Base-by-base conservation (phyloP, 2,113 vertebrate genomes). In the Chaetorhynchus papuensis region DNA sequence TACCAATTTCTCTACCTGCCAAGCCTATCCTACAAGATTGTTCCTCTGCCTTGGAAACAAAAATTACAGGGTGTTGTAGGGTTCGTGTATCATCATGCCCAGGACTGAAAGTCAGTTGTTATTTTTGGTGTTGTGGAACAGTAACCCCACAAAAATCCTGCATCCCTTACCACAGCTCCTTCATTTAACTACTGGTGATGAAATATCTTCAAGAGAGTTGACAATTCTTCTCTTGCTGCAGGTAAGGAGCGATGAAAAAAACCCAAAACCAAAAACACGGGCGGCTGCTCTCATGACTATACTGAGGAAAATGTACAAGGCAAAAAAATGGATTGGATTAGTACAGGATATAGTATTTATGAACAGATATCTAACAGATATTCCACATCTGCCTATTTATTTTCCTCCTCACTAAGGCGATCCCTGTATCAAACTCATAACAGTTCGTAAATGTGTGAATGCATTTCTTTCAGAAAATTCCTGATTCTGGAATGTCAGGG, bases 181-280 rank as follows among this genome's bases (percentile, higher is more conserved):
- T 44, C 63, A 47, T 22, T 69, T 47, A 70, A 61, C 37, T 66
- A 20, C 41, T 31, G 24, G 4, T 33, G 7, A 42, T 45, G 35
- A 74, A 60, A 81, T 44, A 21, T 5, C 13, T 71, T 66, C 11
- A 35, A 39, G 5, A 65, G 14, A 31, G 44, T 49, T 56, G 56
- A 22, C 13, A 18, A 30, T 70, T 35, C 7, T 41, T 61, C 33
- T 75, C 6, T 39, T 50, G 35, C 22, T 78, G 7, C 7, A 15
- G n/a, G 22, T 6, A 47, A 10, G 14, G 30, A 54, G 2, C 5
- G 42, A 78, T 15, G n/a, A 7, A 5, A 37, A 20, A 24, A 19
- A 7, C 3, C 27, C 45, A 10, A 26, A 49, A 28, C 4, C 8
- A 53, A 79, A 56, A 31, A 1, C 6, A 27, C 6, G 0, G 7